phyloP scores from a whole-genome alignment of 2,113 vertebrate species.

The Cyanocitta stelleri region DNA sequence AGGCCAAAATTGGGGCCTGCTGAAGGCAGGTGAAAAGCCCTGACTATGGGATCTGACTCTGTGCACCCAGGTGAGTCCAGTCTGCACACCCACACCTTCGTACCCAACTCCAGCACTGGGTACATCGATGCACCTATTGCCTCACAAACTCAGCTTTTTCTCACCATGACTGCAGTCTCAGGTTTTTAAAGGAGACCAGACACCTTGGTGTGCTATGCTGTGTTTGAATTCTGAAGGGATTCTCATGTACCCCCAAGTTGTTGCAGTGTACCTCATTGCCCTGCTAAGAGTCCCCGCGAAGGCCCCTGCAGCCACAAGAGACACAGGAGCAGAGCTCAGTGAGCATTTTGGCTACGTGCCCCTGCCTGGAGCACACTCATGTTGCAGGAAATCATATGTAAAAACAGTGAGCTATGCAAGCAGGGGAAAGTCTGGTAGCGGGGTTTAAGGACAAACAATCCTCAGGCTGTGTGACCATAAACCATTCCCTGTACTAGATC shows the following conservation, averaged over 20 bases:
- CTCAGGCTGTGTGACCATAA: not conserved
- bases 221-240: not conserved
- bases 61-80: not conserved
- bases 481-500: not conserved
- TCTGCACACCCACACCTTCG: not conserved
- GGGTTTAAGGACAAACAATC: not conserved
- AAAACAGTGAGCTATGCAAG: not conserved
- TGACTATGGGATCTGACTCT: not conserved
- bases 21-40: not conserved
- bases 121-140: not conserved
- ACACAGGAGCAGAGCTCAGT: not conserved
- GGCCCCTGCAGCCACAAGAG: not conserved
- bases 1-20: not conserved
- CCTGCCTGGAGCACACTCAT: not conserved
- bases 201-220: accelerated
- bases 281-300: not conserved
- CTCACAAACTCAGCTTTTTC: not conserved
- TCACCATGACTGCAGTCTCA: not conserved
- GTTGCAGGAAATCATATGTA: not conserved
- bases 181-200: not conserved
- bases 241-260: not conserved
- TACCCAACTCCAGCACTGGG: not conserved
- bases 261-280: not conserved
- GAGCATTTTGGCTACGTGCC: not conserved
- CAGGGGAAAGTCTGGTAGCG: not conserved